phyloP scores from a whole-genome alignment of 2,797 vertebrate genomes.

The Crenichthys baileyi region DNA sequence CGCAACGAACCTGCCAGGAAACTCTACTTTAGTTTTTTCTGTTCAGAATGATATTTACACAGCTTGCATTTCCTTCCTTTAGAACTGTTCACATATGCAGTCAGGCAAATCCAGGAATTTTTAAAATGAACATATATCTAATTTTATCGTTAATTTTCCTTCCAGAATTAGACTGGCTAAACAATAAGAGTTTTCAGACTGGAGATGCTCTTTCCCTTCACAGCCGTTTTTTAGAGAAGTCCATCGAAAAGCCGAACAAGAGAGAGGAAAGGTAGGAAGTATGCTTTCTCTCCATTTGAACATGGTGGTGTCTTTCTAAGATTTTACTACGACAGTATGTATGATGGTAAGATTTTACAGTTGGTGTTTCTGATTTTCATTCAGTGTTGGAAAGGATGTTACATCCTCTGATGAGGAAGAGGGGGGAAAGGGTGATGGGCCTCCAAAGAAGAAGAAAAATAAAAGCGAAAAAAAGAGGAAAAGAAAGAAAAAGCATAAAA shows the following conservation, averaged over 20 bases:
- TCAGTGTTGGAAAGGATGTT: constrained; percentile 59
- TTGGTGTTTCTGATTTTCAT: neutral
- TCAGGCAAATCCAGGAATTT: neutral
- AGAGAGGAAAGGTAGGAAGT: constrained; percentile 76
- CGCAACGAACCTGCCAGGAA: too few species aligned
- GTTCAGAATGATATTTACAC: neutral
- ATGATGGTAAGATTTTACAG: neutral
- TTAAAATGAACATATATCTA: neutral
- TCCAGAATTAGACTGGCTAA: constrained; percentile 89
- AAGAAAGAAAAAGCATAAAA: constrained; percentile 83
- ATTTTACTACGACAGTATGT: neutral
- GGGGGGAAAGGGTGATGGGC: constrained; percentile 29
- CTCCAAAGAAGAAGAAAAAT: constrained; percentile 78
- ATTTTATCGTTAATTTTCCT: constrained; percentile 11
- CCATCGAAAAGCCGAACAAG: constrained; percentile 39
- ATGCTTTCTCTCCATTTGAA: fast-evolving
- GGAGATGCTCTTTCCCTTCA: constrained; percentile 83
- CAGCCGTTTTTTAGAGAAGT: constrained; percentile 68
- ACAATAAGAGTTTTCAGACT: constrained; percentile 88
- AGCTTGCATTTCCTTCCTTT: neutral
- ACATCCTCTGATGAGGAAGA: constrained; percentile 61
- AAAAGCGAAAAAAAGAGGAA: constrained; percentile 87
- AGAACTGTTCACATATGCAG: neutral
- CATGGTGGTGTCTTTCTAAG: neutral
- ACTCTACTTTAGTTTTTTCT: too few species aligned